A percentile compares a stretch with the other conserved stretches of the same genome.
phyloP scores from a whole-genome alignment of 2,888 invertebrate species.

The Halictus quadricinctus region DNA sequence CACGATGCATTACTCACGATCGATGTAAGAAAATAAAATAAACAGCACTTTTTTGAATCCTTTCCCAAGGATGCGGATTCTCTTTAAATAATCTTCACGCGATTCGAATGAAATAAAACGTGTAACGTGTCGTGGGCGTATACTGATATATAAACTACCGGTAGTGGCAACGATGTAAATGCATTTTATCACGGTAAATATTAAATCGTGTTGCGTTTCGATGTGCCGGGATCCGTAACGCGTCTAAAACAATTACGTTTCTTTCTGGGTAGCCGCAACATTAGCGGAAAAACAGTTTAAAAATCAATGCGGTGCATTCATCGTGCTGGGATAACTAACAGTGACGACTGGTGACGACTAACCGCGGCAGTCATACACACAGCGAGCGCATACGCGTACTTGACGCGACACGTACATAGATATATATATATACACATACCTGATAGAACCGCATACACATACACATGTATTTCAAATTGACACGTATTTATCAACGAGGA shows the following conservation, averaged over 20 bases:
- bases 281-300: slow-evolving; percentile 20
- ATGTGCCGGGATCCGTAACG: not conserved
- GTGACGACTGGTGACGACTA: slow-evolving; percentile 33
- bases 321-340: slow-evolving; percentile 40
- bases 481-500: slow-evolving; percentile 26
- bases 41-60: slow-evolving; percentile 15
- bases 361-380: slow-evolving; percentile 17
- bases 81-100: not conserved
- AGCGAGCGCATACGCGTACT: not conserved
- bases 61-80: not conserved
- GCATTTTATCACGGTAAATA: slow-evolving; percentile 29
- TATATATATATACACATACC: not conserved
- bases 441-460: slow-evolving; percentile 1
- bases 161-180: slow-evolving; percentile 32
- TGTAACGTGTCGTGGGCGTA: slow-evolving; percentile 47
- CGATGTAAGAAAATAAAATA: not conserved
- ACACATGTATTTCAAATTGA: not conserved
- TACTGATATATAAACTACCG: slow-evolving; percentile 47
- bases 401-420: not conserved
- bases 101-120: slow-evolving; percentile 11
- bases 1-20: slow-evolving; percentile 39
- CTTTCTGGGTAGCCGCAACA: slow-evolving; percentile 19
- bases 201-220: slow-evolving; percentile 1
- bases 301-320: slow-evolving; percentile 39
- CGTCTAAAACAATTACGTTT: slow-evolving; percentile 10